A percentile compares a stretch with the other conserved stretches of the same genome.
Evolutionary conservation across 2,113 vertebrate species (phyloP).

Genomic region (Indri indri): DNA sequence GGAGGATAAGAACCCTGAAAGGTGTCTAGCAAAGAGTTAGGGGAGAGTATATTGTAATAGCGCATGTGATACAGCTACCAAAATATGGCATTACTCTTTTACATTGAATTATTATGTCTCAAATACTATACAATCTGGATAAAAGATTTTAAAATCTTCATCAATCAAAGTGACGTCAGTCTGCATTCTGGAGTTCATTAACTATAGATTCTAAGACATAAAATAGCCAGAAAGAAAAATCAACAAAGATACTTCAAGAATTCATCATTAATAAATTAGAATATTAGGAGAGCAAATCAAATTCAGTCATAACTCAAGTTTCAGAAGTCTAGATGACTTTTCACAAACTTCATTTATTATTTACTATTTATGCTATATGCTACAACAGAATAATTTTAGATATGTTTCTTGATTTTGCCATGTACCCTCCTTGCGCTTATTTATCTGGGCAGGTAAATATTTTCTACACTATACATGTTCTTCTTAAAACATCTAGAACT

Average conservation of each 20-base stretch:
- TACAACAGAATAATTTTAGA: constrained; percentile 24
- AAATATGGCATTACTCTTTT: neutral
- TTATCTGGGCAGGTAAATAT: neutral
- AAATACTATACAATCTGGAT: constrained; percentile 16
- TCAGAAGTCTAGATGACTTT: constrained; percentile 40
- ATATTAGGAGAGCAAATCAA: constrained; percentile 7
- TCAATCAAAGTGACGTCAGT: constrained; percentile 29
- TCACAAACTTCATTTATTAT: neutral
- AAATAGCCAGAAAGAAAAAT: constrained; percentile 41
- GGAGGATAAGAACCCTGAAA: neutral
- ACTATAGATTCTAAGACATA: neutral
- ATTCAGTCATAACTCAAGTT: neutral
- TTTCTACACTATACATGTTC: neutral
- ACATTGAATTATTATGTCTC: neutral
- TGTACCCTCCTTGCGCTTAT: neutral
- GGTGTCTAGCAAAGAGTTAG: neutral
- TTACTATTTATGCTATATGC: neutral
- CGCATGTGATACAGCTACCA: neutral
- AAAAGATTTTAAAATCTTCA: constrained; percentile 28
- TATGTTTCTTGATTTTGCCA: neutral
- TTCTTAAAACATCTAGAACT: constrained; percentile 8
- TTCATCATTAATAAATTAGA: neutral
- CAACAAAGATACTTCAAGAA: constrained; percentile 18
- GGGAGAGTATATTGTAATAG: neutral
- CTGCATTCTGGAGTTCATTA: constrained; percentile 7